Evolutionary conservation across 2,888 invertebrate genomes (phyloP).

Genomic region (Reticulitermes lucifugus): DNA sequence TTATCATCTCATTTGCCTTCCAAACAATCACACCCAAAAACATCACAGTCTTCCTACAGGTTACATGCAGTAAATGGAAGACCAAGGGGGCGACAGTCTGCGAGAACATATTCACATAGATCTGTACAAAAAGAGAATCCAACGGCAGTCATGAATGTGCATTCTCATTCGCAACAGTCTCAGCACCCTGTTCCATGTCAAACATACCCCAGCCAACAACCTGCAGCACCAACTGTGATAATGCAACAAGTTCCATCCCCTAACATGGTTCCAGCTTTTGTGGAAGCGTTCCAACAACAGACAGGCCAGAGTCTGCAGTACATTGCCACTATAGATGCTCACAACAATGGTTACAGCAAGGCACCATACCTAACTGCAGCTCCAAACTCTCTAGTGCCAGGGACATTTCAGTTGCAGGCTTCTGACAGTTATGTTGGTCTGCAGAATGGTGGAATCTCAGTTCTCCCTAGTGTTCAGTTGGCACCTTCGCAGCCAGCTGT

Average conservation of each 20-base stretch:
- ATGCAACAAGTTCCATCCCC: slow-evolving; percentile 74
- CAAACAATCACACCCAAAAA: not conserved
- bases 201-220: slow-evolving; percentile 1
- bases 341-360: slow-evolving; percentile 61
- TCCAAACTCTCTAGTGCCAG: slow-evolving; percentile 58
- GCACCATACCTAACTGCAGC: slow-evolving; percentile 60
- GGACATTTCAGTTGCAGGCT: slow-evolving; percentile 60
- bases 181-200: slow-evolving; percentile 11
- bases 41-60: not conserved
- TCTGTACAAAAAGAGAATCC: not conserved
- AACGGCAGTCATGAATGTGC: not conserved
- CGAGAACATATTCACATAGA: not conserved
- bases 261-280: slow-evolving; percentile 72
- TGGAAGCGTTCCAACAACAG: slow-evolving; percentile 77
- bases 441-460: slow-evolving; percentile 61
- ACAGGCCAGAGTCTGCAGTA: slow-evolving; percentile 81
- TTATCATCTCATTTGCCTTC: not conserved
- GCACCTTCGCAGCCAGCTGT: slow-evolving; percentile 64
- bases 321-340: slow-evolving; percentile 76
- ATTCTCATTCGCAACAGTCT: not conserved
- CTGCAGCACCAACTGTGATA: slow-evolving; percentile 73
- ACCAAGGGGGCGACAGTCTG: not conserved
- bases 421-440: slow-evolving; percentile 60
- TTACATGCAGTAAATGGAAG: slow-evolving; percentile 25
- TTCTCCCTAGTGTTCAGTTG: slow-evolving; percentile 57